These are phyloP conservation scores for Agrotis segetum DNA, from an alignment of 2,888 invertebrate species.

Conservation along the genomic window DNA sequence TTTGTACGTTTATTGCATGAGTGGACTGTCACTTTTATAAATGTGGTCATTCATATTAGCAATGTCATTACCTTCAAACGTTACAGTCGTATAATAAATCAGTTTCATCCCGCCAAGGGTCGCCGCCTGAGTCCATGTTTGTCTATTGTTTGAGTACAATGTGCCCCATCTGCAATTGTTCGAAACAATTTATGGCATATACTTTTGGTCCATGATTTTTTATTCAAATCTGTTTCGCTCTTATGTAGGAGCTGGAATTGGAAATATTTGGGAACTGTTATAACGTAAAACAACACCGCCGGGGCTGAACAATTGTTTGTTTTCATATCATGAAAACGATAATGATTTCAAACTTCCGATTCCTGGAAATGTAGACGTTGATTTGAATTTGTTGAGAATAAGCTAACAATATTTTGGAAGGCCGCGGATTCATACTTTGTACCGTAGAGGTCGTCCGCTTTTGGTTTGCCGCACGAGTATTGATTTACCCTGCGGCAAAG, in stretches of 20 bases:
- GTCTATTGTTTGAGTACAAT: conserved; percentile 79
- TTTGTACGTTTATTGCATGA: conserved; percentile 30
- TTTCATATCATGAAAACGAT: conserved; percentile 51
- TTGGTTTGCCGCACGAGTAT: conserved; percentile 77
- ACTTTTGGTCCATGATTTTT: conserved; percentile 57
- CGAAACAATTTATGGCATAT: conserved; percentile 75
- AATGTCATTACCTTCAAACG: conserved; percentile 60
- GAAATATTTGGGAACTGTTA: conserved; percentile 37
- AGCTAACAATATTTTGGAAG: conserved; percentile 71
- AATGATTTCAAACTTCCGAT: conserved; percentile 60
- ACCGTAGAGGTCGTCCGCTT: conserved; percentile 74
- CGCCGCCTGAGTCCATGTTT: conserved; percentile 69
- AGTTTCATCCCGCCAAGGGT: conserved; percentile 60
- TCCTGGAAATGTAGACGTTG: conserved; percentile 55
- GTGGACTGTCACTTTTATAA: conserved; percentile 44
- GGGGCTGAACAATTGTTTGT: conserved; percentile 47
- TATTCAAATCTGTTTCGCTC: conserved; percentile 56
- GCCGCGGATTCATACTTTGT: conserved; percentile 75
- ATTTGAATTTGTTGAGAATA: conserved; percentile 67
- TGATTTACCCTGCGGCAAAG: conserved; percentile 80
- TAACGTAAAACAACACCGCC: conserved; percentile 40
- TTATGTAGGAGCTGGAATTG: conserved; percentile 24
- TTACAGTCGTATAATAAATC: conserved; percentile 63
- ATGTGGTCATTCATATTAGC: conserved; percentile 54
- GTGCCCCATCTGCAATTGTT: conserved; percentile 75